These are phyloP conservation scores for Dysdera silvatica DNA, from an alignment of 1,140 invertebrate species.

Conservation along the genomic window DNA sequence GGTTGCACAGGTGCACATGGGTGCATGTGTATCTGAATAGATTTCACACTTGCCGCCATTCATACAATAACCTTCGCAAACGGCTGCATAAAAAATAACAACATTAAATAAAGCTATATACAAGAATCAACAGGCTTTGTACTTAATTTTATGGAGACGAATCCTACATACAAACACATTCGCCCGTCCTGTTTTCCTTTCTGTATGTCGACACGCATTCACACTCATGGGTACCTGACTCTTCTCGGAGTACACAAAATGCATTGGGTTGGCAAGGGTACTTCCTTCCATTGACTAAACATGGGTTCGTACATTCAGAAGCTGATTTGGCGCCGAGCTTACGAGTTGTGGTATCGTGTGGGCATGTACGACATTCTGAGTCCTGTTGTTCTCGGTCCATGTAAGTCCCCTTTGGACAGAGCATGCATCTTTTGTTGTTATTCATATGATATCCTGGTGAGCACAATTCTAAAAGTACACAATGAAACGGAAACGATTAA, in stretches of 20 bases:
- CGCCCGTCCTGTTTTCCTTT: slow-evolving; percentile 44
- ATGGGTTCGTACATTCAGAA: slow-evolving; percentile 83
- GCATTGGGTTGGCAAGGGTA: slow-evolving; percentile 81
- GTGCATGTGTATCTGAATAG: slow-evolving; percentile 48
- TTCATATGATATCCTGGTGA: slow-evolving; percentile 69
- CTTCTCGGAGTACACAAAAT: slow-evolving; percentile 78
- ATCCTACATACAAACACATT: slow-evolving; percentile 45
- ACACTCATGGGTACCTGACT: slow-evolving; percentile 75
- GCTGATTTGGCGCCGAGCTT: slow-evolving; percentile 64
- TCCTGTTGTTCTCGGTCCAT: slow-evolving; percentile 79
- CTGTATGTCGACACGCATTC: slow-evolving; percentile 91
- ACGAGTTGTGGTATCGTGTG: slow-evolving; percentile 84
- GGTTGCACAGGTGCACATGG: slow-evolving; percentile 76
- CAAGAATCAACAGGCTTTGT: too few species aligned
- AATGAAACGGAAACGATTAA: neutral
- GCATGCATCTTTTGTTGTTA: slow-evolving; percentile 72
- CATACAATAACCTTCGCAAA: slow-evolving; percentile 78
- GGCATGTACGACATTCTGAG: slow-evolving; percentile 76
- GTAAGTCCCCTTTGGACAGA: slow-evolving; percentile 86
- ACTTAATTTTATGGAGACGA: too few species aligned
- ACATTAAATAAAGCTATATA: too few species aligned
- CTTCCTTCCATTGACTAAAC: slow-evolving; percentile 71
- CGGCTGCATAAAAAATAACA: slow-evolving; percentile 52
- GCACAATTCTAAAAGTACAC: slow-evolving; percentile 42
- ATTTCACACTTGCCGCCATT: slow-evolving; percentile 85